Evolutionary conservation across 2,888 invertebrate genomes (phyloP).

Genomic region (Crepidodera aurea): DNA sequence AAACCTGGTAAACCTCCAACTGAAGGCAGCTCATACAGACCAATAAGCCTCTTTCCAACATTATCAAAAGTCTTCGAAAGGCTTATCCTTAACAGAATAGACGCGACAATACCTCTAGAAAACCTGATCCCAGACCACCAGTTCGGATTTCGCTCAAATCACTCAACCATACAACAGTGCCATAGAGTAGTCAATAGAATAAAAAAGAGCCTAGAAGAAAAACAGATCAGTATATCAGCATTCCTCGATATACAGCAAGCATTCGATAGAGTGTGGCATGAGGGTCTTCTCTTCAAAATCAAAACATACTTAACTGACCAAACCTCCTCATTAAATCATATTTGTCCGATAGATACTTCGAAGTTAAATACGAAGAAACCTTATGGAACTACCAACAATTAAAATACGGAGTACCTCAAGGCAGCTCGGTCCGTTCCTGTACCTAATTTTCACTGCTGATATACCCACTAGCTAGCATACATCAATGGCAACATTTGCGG

Average conservation of each 20-base stretch:
- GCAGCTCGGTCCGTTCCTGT: constrained; percentile 16
- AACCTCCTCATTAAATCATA: neutral
- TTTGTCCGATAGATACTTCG: no score
- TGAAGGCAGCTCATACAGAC: neutral
- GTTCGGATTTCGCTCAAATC: neutral
- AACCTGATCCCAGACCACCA: neutral
- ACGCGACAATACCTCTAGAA: constrained; percentile 5
- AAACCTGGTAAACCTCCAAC: constrained; percentile 9
- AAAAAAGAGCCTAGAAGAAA: neutral
- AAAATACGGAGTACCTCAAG: constrained; percentile 20
- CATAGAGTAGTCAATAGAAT: neutral
- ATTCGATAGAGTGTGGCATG: constrained; percentile 10
- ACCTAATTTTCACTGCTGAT: constrained; percentile 5
- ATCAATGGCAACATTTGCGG: neutral
- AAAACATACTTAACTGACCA: neutral
- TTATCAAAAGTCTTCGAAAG: constrained; percentile 7
- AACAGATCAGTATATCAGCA: neutral
- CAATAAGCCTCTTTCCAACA: neutral
- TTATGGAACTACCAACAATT: neutral
- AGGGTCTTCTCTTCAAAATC: constrained; percentile 5
- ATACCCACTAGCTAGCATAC: neutral
- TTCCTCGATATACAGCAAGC: neutral
- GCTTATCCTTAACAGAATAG: constrained; percentile 1
- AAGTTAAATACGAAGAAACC: constrained; percentile 10
- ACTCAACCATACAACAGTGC: neutral